Percentiles rank a stretch among this genome's conserved stretches.
phyloP scores from a whole-genome alignment of 2,888 invertebrate species.

The Patella ulyssiponensis region DNA sequence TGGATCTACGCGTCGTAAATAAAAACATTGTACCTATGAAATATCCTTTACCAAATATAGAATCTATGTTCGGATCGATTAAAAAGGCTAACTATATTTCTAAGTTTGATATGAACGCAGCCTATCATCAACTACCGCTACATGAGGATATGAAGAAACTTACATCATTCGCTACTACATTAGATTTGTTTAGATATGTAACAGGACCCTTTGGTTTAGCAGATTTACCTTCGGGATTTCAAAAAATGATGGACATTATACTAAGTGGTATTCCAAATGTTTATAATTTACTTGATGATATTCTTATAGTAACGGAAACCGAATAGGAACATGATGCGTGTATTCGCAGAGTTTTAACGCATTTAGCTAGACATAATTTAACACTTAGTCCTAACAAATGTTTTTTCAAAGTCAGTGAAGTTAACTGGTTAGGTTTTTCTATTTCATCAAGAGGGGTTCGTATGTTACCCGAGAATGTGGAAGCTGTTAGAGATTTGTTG shows the following conservation, averaged over 20 bases:
- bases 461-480: neutral
- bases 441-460: neutral
- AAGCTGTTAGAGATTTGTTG: neutral
- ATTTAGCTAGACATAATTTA: neutral
- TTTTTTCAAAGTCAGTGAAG: no score
- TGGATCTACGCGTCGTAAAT: neutral
- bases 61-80: neutral
- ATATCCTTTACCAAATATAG: neutral
- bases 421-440: no score
- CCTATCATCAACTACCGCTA: neutral
- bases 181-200: neutral
- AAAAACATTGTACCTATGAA: constrained; percentile 3
- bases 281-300: neutral
- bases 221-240: neutral
- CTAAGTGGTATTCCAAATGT: neutral
- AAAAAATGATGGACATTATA: neutral
- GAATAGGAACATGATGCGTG: neutral
- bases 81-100: neutral
- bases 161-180: neutral
- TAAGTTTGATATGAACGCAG: neutral
- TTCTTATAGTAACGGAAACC: neutral
- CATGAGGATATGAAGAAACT: neutral
- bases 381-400: no score
- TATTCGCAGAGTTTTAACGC: neutral
- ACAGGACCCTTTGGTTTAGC: neutral